phyloP scores from a whole-genome alignment of 2,888 invertebrate species.

The Norana najaformis region DNA sequence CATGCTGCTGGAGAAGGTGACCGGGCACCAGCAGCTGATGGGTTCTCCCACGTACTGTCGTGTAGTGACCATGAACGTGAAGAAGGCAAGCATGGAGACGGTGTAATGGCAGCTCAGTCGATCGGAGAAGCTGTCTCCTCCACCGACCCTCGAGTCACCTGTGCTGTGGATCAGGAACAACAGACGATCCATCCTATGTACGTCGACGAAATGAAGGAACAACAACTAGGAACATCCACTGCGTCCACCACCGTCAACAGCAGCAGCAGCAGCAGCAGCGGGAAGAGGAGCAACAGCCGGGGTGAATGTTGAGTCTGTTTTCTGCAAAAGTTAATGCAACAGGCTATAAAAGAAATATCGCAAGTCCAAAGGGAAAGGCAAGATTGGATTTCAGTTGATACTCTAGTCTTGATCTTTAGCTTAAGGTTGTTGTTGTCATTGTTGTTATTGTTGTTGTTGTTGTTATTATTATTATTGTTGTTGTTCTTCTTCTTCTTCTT shows the following conservation, averaged over 20 bases:
- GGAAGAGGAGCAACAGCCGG: background rate
- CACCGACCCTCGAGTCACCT: conserved; percentile 40
- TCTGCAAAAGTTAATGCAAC: background rate
- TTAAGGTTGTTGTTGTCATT: no score
- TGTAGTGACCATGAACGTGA: conserved; percentile 37
- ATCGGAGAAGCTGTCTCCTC: conserved; percentile 46
- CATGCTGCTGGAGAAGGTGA: conserved; percentile 41
- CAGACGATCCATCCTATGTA: conserved; percentile 42
- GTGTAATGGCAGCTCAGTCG: conserved; percentile 45
- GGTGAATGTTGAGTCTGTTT: background rate
- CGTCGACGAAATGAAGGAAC: background rate
- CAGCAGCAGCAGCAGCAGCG: background rate
- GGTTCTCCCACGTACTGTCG: conserved; percentile 43
- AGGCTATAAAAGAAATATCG: background rate
- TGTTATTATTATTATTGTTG: no score
- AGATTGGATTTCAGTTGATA: no score
- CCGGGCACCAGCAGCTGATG: conserved; percentile 46
- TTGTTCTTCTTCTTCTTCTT: no score
- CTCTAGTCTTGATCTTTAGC: no score
- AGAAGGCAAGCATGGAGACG: conserved; percentile 36
- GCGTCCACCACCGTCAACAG: background rate
- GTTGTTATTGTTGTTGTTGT: no score
- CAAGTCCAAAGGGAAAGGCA: background rate
- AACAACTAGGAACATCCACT: background rate
- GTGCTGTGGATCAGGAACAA: conserved; percentile 40